Evolutionary conservation across 2,888 invertebrate genomes (phyloP), one percentile per base, ranked within the genome.

Genomic region (Andrena praecox): DNA sequence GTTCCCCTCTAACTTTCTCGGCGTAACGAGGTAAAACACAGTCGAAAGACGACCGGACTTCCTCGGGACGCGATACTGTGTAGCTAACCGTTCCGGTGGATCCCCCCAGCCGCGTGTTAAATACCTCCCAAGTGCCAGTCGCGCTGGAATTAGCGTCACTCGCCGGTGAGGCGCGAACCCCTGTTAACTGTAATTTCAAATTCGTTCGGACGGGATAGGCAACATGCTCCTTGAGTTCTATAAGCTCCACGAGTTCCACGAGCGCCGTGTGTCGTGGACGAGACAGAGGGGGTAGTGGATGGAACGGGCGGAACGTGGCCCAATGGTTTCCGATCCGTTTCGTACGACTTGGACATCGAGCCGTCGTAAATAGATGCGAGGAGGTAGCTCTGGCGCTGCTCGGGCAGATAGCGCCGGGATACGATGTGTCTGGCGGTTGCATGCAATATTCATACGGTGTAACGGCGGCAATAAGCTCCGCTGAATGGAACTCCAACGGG

Each of bases 381-480:
- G 42, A 60, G 63, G 70, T 68, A 29, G 48, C 16, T 12, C 1
- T 24, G 63, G 31, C 59, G 62, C 29, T 62, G 48, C n/a, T 62
- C 52, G 52, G 29, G 62, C 50, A 60, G 72, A 72, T 70, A 70
- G 31, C 42, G 52, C 52, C 29, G 35, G 73, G 62, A 67, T 60
- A 62, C 68, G 73, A 62, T 56, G 68, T 67, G 78, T 67, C 66
- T 54, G 54, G 54, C 59, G 73, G 77, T 73, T 63, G 24, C 78
- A 78, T 78, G 78, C 73, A 78, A 78, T 78, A 78, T 78, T 78
- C 78, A 78, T 78, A 78, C 62, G 73, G 60, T 66, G 78, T 78
- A 78, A 78, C 73, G 78, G 74, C 73, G 62, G 73, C 71, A 83
- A 83, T 83, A 83, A 83, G 83, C 83, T 83, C 35, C 67, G 67